Percentiles rank a stretch among this genome's conserved stretches.
These are phyloP conservation scores for Ciconia maguari DNA, from an alignment of 2,113 vertebrate genomes.

Conservation along the genomic window DNA sequence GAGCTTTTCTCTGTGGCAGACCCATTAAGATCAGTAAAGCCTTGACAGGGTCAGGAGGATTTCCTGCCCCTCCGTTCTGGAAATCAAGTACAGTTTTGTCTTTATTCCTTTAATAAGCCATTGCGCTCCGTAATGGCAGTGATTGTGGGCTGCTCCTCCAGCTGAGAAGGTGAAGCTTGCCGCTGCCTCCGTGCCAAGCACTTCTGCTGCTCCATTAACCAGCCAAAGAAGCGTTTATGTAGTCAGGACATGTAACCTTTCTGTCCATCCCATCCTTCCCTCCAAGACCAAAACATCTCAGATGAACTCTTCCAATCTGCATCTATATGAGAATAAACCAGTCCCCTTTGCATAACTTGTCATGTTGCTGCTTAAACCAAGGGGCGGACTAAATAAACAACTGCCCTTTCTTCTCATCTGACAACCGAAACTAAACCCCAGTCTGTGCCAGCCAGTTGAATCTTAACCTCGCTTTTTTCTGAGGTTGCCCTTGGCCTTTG, in stretches of 20 bases:
- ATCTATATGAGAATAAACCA: background rate
- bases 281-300: background rate
- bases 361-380: background rate
- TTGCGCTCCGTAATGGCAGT: background rate
- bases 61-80: background rate
- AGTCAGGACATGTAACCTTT: background rate
- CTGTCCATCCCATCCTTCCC: background rate
- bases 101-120: background rate
- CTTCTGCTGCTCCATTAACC: slow-evolving; percentile 28
- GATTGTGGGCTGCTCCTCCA: background rate
- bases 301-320: background rate
- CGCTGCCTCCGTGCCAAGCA: background rate
- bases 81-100: slow-evolving; percentile 1
- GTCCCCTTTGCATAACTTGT: background rate
- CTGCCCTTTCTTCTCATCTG: background rate
- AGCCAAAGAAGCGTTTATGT: background rate
- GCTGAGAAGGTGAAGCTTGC: background rate
- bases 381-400: background rate
- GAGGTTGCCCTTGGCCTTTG: background rate
- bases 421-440: background rate
- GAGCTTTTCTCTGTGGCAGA: slow-evolving; percentile 23
- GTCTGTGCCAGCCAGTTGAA: background rate
- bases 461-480: background rate
- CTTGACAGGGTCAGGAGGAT: background rate
- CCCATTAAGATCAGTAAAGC: slow-evolving; percentile 26